A percentile compares a stretch with the other conserved stretches of the same genome.
Conservation (phyloP, 2,113 vertebrate genomes). For the Perccottus glenii region DNA sequence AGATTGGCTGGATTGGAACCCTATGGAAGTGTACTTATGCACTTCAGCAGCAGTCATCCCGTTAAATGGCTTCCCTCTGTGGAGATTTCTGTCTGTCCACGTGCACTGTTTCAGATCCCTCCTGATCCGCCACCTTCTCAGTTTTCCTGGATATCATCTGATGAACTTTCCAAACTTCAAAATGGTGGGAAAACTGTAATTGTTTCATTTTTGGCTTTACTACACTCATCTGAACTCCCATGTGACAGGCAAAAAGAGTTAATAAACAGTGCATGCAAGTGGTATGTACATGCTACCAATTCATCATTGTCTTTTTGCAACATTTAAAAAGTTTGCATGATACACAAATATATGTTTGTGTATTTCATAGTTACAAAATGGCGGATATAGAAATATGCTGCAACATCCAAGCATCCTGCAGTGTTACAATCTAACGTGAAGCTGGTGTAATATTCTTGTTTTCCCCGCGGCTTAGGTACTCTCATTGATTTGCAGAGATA, state of each 20-base stretch:
- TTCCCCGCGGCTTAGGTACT: conserved; percentile 26
- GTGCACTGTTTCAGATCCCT: conserved; percentile 28
- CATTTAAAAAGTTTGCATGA: too few relatives aligned
- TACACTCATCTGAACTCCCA: too few relatives aligned
- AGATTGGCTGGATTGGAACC: conserved; percentile 57
- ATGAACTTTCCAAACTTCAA: conserved; percentile 62
- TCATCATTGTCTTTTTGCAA: too few relatives aligned
- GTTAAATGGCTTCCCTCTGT: conserved; percentile 41
- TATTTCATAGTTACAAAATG: too few relatives aligned
- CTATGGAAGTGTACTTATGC: conserved; percentile 56
- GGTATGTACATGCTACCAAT: too few relatives aligned
- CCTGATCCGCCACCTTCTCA: conserved; percentile 51
- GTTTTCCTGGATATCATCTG: conserved; percentile 38
- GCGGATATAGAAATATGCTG: neutral
- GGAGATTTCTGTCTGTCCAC: conserved; percentile 36
- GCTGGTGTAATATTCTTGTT: conserved; percentile 10
- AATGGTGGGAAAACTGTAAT: conserved; percentile 26
- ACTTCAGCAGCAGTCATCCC: conserved; percentile 45
- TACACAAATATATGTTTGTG: too few relatives aligned
- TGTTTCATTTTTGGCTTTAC: too few relatives aligned
- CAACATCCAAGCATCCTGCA: conserved; percentile 14
- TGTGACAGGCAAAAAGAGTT: too few relatives aligned
- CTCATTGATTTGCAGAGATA: conserved; percentile 70
- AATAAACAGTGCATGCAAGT: too few relatives aligned
- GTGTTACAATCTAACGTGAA: conserved; percentile 15